Percentiles rank a stretch among this genome's conserved stretches.
Evolutionary conservation across 2,113 vertebrate genomes (phyloP).

Genomic region (Bufo bufo): DNA sequence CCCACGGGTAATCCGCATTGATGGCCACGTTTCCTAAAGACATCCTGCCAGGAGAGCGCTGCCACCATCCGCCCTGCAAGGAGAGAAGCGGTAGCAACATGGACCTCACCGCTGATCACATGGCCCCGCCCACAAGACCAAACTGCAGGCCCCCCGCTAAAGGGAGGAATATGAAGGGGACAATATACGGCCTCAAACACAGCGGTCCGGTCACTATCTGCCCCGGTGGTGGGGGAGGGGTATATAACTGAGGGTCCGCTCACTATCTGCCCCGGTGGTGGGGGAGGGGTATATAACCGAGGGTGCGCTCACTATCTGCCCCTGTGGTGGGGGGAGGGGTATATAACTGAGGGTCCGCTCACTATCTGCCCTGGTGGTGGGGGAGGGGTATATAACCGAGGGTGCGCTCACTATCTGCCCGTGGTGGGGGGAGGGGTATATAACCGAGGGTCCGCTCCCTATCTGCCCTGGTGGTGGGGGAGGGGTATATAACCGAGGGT

Average conservation of each 20-base stretch:
- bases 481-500: neutral
- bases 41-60: conserved; percentile 60
- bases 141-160: neutral
- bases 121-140: neutral
- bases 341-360: neutral
- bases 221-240: neutral
- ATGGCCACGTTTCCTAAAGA: conserved; percentile 75
- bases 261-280: neutral
- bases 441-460: neutral
- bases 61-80: neutral
- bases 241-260: neutral
- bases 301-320: neutral
- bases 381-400: neutral
- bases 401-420: no score
- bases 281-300: neutral
- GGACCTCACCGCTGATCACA: neutral
- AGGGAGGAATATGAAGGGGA: neutral
- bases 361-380: neutral
- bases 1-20: conserved; percentile 82
- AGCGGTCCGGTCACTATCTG: neutral
- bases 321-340: neutral
- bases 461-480: neutral
- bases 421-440: neutral
- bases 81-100: neutral
- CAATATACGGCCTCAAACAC: neutral